Evolutionary conservation across 1,140 invertebrate species (phyloP).

Genomic region (Coboldia fuscipes): DNA sequence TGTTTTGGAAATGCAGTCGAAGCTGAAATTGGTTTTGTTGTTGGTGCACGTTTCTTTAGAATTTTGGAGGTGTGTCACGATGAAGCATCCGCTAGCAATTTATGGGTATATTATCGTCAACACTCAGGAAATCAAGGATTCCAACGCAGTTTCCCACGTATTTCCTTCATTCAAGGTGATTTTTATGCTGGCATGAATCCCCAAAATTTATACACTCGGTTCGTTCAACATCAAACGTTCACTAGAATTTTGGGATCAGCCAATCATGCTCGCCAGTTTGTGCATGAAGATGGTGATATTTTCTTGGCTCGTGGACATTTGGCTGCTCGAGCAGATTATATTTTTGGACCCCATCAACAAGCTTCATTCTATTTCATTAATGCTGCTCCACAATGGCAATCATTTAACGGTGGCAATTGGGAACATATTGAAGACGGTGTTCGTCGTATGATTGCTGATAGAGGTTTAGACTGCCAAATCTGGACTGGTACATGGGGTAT

Average conservation of each 20-base stretch:
- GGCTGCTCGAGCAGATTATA: slow-evolving; percentile 39
- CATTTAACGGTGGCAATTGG: slow-evolving; percentile 42
- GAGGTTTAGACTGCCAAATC: slow-evolving; percentile 23
- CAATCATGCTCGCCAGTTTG: too few species aligned
- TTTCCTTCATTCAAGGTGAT: not conserved
- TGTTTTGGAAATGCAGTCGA: not conserved
- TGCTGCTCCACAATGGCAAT: slow-evolving; percentile 38
- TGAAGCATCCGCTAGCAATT: not conserved
- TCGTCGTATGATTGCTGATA: slow-evolving; percentile 18
- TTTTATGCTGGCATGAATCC: not conserved
- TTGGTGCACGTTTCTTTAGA: not conserved
- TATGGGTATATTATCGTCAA: not conserved
- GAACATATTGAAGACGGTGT: slow-evolving; percentile 23
- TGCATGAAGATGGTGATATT: slow-evolving; percentile 8
- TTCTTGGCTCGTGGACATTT: slow-evolving; percentile 39
- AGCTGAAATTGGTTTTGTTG: slow-evolving; percentile 1
- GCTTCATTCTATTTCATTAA: slow-evolving; percentile 44
- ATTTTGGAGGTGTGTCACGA: not conserved
- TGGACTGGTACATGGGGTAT: slow-evolving; percentile 34
- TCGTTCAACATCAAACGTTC: too few species aligned
- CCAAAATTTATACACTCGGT: not conserved
- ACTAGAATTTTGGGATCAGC: too few species aligned
- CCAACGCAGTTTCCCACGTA: not conserved
- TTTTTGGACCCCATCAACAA: slow-evolving; percentile 34
- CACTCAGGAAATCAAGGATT: not conserved